Evolutionary conservation across 1,140 invertebrate genomes (phyloP).

Genomic region (Zophobas morio): DNA sequence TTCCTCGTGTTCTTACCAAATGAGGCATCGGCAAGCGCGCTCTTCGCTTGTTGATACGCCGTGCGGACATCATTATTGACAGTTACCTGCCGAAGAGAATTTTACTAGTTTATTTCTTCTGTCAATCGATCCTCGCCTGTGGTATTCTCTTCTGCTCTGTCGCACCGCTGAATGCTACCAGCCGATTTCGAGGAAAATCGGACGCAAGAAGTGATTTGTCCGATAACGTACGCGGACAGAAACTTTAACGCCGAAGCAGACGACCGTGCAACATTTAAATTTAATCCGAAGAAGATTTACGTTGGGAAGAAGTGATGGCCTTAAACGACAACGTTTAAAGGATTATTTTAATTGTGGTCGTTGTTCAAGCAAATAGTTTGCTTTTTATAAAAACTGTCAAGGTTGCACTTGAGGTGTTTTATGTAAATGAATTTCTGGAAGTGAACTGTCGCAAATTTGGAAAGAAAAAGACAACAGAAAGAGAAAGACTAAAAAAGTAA

Average conservation of each 20-base stretch:
- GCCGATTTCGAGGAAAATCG: slow-evolving; percentile 48
- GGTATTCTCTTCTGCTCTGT: slow-evolving; percentile 30
- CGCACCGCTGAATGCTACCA: slow-evolving; percentile 35
- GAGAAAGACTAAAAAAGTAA: too few relatives aligned
- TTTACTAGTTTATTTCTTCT: slow-evolving; percentile 53
- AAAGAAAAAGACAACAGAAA: too few relatives aligned
- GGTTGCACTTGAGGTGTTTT: too few relatives aligned
- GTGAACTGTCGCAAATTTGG: too few relatives aligned
- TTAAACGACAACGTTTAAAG: neutral
- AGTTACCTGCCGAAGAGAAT: slow-evolving; percentile 50
- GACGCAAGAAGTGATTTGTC: slow-evolving; percentile 47
- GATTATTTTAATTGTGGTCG: too few relatives aligned
- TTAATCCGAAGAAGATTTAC: neutral
- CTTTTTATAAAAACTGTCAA: too few relatives aligned
- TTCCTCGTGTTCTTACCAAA: slow-evolving; percentile 48
- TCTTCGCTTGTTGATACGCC: slow-evolving; percentile 48
- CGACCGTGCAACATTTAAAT: slow-evolving; percentile 5
- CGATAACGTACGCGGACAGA: slow-evolving; percentile 30
- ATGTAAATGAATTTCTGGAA: too few relatives aligned
- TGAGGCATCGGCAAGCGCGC: slow-evolving; percentile 47
- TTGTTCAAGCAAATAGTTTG: too few relatives aligned
- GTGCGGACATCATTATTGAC: slow-evolving; percentile 49
- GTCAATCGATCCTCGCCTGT: slow-evolving; percentile 42
- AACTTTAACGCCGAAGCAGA: slow-evolving; percentile 23
- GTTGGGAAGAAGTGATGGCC: neutral